Evolutionary conservation across 2,797 vertebrate genomes (phyloP), one percentile per base, ranked within the genome.

Genomic region (Lemur catta): DNA sequence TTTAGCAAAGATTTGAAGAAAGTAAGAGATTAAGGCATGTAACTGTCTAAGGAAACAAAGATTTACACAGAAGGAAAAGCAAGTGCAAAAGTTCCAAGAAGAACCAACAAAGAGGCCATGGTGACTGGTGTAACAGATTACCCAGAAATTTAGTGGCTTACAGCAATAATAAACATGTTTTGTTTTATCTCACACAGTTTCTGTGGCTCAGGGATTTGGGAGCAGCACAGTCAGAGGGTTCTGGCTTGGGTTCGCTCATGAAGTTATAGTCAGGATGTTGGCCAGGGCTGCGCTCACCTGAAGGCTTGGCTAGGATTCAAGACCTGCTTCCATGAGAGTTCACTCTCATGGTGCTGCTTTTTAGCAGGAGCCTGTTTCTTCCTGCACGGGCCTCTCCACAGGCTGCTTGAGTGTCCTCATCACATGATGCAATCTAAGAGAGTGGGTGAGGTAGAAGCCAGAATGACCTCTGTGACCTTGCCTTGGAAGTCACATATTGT

Each of bases 21-120:
- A 78, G n/a, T 26, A 57, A 80, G 55, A 59, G n/a, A 84, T 63
- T 30, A 67, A 65, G 30, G 30, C 55, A n/a, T 33, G 26, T 17
- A 69, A 30, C 15, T 80, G 0, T 41, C 63, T 57, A 74, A 50
- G 26, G 43, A 46, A 92, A 38, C 18, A 2, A 13, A 46, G 10
- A 33, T 87, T 81, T 74, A 79, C n/a, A 43, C 41, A 46, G 72
- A 85, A 94, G 48, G 38, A 38, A 96, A 89, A 84, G 50, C 71
- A 67, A 72, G 7, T 38, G 12, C 65, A 79, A 57, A 78, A 52
- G 2, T 48, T 55, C 26, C 6, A 35, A 63, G 30, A 55, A 84
- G 28, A 91, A 79, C 3, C 12, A 69, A n/a, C 50, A 43, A 85
- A 75, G 30, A 50, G 13, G 18, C 52, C 50, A 22, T 69, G 22